phyloP scores from a whole-genome alignment of 2,888 invertebrate species.

The Cosmia trapezina region DNA sequence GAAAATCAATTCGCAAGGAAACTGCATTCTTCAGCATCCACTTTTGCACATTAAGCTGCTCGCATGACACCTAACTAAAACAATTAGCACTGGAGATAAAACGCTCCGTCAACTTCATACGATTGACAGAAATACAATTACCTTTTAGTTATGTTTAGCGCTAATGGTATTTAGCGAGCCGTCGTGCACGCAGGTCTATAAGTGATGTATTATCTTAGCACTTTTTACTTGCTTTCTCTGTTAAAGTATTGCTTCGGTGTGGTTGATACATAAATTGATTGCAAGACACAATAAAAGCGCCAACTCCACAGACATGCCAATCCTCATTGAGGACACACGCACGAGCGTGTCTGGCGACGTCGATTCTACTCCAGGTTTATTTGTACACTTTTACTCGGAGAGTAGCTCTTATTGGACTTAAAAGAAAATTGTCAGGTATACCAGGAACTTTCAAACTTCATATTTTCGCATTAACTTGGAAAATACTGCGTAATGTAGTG shows the following conservation, averaged over 20 bases:
- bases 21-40: constrained; percentile 23
- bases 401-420: not conserved
- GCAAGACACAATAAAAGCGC: constrained; percentile 13
- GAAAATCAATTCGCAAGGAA: constrained; percentile 13
- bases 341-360: constrained; percentile 9
- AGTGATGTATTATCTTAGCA: constrained; percentile 18
- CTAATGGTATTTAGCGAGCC: constrained; percentile 27
- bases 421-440: constrained; percentile 2
- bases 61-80: constrained; percentile 13
- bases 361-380: constrained; percentile 15
- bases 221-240: constrained; percentile 19
- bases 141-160: constrained; percentile 20
- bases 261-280: constrained; percentile 31
- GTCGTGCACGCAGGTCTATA: constrained; percentile 30
- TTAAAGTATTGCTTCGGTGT: constrained; percentile 11
- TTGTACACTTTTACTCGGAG: not conserved
- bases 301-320: constrained; percentile 26
- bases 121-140: constrained; percentile 37
- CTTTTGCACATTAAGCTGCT: constrained; percentile 10
- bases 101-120: constrained; percentile 24
- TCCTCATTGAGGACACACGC: constrained; percentile 27
- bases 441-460: not conserved
- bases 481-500: not conserved
- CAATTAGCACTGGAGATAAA: constrained; percentile 19
- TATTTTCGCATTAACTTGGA: constrained; percentile 2